Evolutionary conservation across 2,113 vertebrate species (phyloP).

Genomic region (Pygoscelis antarcticus): DNA sequence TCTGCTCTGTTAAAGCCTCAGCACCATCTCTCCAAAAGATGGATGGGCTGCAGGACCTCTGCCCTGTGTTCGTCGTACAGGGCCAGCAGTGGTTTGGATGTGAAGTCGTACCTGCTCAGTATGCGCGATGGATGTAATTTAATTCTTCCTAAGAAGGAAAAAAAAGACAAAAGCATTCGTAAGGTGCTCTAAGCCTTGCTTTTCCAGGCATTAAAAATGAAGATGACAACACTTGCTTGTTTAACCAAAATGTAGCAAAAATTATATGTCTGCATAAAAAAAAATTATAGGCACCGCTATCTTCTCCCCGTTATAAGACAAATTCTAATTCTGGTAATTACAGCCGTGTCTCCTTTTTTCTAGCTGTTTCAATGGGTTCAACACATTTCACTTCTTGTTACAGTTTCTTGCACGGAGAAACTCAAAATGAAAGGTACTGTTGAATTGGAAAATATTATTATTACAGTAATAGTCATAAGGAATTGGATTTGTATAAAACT

Average conservation of each 20-base stretch:
- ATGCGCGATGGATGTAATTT: fast-evolving
- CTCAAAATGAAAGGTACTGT: not conserved
- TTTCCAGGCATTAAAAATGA: not conserved
- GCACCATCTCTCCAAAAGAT: too few relatives aligned
- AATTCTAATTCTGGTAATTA: not conserved
- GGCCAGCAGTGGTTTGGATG: too few relatives aligned
- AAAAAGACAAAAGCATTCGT: not conserved
- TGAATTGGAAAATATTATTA: slow-evolving; percentile 56
- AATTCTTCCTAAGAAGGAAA: not conserved
- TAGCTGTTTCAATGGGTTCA: not conserved
- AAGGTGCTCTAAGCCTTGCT: not conserved
- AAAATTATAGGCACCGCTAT: not conserved
- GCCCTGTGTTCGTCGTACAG: not conserved
- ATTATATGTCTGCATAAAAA: not conserved
- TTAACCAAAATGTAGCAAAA: not conserved
- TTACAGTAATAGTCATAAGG: slow-evolving; percentile 43
- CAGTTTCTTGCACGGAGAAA: not conserved
- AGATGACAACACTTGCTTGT: not conserved
- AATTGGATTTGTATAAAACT: slow-evolving; percentile 41
- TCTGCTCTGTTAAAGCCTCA: not conserved
- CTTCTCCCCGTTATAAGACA: not conserved
- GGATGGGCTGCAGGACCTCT: not conserved
- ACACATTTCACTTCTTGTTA: not conserved
- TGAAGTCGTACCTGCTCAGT: not conserved
- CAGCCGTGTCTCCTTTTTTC: not conserved